phyloP scores from a whole-genome alignment of 2,113 vertebrate genomes.

The Varanus komodoensis region DNA sequence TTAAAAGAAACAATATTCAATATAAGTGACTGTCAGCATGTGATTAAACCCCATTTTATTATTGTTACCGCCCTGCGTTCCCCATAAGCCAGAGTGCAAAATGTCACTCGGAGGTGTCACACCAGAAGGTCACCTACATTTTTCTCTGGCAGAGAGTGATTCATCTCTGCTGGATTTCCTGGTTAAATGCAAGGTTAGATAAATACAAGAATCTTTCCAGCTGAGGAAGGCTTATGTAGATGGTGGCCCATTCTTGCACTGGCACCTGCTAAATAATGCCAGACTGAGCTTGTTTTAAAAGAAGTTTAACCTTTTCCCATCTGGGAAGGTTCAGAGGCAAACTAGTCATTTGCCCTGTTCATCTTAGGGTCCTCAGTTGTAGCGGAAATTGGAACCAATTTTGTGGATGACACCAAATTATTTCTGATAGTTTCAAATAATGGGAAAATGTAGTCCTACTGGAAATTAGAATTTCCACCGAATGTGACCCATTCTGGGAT shows the following conservation, averaged over 20 bases:
- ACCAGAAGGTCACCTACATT: slow-evolving; percentile 61
- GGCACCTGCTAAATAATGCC: slow-evolving; percentile 50
- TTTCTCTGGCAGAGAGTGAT: slow-evolving; percentile 67
- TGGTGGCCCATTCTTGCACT: slow-evolving; percentile 52
- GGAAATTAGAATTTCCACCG: no score
- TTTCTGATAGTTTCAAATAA: neutral
- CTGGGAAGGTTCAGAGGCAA: slow-evolving; percentile 38
- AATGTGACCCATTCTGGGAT: no score
- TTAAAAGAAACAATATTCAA: slow-evolving; percentile 46
- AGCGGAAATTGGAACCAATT: neutral
- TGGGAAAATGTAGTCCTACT: no score
- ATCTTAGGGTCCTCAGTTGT: neutral
- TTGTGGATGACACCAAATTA: neutral
- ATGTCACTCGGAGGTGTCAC: slow-evolving; percentile 51
- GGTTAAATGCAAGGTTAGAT: slow-evolving; percentile 78
- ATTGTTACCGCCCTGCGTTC: slow-evolving; percentile 38
- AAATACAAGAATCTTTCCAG: slow-evolving; percentile 75
- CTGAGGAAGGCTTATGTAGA: slow-evolving; percentile 39
- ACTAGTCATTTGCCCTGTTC: neutral
- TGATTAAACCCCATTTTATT: slow-evolving; percentile 48
- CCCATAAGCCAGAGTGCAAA: slow-evolving; percentile 27
- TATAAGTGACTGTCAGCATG: slow-evolving; percentile 36
- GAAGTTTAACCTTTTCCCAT: slow-evolving; percentile 54
- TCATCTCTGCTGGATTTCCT: slow-evolving; percentile 74
- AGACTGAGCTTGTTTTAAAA: slow-evolving; percentile 57